Base-by-base conservation (phyloP, 2,888 invertebrate species). In the Graphium colonna region DNA sequence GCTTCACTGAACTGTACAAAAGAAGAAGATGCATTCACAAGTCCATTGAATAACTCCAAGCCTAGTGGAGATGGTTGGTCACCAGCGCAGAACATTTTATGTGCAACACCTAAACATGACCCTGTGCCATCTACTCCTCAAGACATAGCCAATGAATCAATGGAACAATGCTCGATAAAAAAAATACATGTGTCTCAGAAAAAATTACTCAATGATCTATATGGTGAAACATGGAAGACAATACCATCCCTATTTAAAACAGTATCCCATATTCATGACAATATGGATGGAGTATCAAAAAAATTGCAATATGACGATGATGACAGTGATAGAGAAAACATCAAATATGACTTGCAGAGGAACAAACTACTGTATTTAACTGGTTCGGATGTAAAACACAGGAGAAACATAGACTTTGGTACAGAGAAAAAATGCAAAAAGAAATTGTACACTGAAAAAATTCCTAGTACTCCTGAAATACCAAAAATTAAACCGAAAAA, bases 191-290 rank as follows among this genome's bases (percentile, higher is more conserved):
- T 73, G 17, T 87, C 87, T 0, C 87, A 89, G 44, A 82, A 79
- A 54, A 88, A 87, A 69, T 52, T 88, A 36, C 68, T 88, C 0
- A 89, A 82, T 15, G 90, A 91, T 53, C 64, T 92, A 1, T 92
- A 92, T 18, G 92, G 92, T n/a, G 78, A 85, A 41, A 69, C 75
- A 7, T 92, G 92, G 92, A 90, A 90, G 61, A 81, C 86, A 0
- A 90, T 89, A 49, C 88, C 90, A 0, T 74, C 72, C 3, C 64
- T 90, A 43, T 83, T 89, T 12, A 87, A 87, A 67, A 77, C 75
- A 0, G 62, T 77, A 43, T 65, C 71, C 21, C 67, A 73, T 0
- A 79, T 77, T 40, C 70, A 73, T 58, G 68, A 76, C 2, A 72
- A 78, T 33, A 68, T 70, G 31, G 66, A 81, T 31, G 72, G 69